Conservation (phyloP, 2,888 invertebrate species). For the Acrobasis consociella region DNA sequence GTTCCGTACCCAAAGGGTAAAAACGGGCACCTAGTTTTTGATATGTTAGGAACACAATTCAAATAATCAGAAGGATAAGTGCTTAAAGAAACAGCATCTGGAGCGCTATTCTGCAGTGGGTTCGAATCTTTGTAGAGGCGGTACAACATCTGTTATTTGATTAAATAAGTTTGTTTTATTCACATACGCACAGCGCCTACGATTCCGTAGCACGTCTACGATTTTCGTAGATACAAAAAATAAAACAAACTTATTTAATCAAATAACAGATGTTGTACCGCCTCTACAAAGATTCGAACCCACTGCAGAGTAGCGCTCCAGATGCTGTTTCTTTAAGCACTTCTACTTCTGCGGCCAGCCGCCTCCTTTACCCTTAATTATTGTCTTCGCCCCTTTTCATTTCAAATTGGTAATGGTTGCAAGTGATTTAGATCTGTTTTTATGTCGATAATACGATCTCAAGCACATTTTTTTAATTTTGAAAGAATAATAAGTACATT, state of each 20-base stretch:
- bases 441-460: too few species aligned
- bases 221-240: too few species aligned
- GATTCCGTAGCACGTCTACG: too few species aligned
- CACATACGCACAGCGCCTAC: too few species aligned
- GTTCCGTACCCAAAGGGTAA: too few species aligned
- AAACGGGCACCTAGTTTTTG: too few species aligned
- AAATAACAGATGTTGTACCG: conserved; percentile 24
- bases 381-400: conserved; percentile 52
- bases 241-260: too few species aligned
- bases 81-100: conserved; percentile 65
- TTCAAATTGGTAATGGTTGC: conserved; percentile 48
- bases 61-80: conserved; percentile 57
- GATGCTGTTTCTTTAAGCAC: conserved; percentile 65
- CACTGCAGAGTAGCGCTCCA: conserved; percentile 47
- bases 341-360: conserved; percentile 55
- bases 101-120: conserved; percentile 44
- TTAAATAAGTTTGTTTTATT: too few species aligned
- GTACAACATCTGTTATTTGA: conserved; percentile 6
- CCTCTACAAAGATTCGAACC: conserved; percentile 40
- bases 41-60: too few species aligned
- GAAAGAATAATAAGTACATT: too few species aligned
- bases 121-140: conserved; percentile 41
- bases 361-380: conserved; percentile 55
- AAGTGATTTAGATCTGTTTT: neutral
- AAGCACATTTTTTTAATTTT: too few species aligned